Evolutionary conservation across 2,888 invertebrate species (phyloP), one percentile per base, ranked within the genome.

Genomic region (Tenthredo amoena): DNA sequence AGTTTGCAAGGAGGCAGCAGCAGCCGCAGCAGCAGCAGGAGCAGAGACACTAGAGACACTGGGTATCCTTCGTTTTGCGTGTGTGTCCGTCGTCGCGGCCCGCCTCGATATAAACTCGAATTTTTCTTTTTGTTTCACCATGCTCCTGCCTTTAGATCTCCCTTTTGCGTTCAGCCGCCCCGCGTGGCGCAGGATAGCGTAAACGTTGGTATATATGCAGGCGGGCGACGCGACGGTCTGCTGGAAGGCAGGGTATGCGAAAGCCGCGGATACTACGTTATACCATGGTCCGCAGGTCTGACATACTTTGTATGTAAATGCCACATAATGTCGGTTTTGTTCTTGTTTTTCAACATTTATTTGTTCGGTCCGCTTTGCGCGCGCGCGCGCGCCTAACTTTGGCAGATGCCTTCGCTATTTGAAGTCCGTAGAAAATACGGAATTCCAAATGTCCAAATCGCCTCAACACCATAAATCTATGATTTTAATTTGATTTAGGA

Each of bases 261-360:
- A 90, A 86, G 90, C 90, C 89, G 89, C 92, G 92, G 83, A 92
- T 92, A 92, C 91, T 93, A 93, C 91, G 93, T 92, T 93, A 92
- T 91, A 91, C 92, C 91, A 89, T 88, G 89, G 90, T 90, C 90
- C 90, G 90, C 89, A 90, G 89, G 90, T 91, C 93, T 93, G 93
- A 93, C 92, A 93, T 93, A 93, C 93, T 93, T 93, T 93, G 93
- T 93, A 93, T 93, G 93, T 93, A 93, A 93, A 93, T 93, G 92
- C 93, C 92, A 92, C 92, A 93, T 93, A 93, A 93, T 93, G 92
- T 93, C 91, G 92, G 91, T 93, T 92, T 93, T 92, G 91, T 92
- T 93, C 91, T 91, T 93, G 91, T 47, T 93, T 93, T 93, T 92
- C 92, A 91, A 89, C 91, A 91, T 93, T 93, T 93, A 92, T 93